phyloP scores from a whole-genome alignment of 2,888 invertebrate genomes.

The Hoplodrina ambigua region DNA sequence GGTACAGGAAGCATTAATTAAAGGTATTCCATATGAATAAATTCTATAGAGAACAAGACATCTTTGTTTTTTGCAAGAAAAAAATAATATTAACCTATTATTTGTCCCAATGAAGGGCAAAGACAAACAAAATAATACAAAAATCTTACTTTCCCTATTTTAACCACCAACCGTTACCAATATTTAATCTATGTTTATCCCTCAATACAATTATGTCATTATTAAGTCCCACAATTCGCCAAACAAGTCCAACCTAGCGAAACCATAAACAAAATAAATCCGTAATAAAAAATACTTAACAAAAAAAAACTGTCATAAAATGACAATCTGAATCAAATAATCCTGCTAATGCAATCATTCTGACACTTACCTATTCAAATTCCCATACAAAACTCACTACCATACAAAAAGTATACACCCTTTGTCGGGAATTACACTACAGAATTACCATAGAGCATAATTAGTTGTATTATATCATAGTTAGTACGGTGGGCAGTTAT shows the following conservation, averaged over 20 bases:
- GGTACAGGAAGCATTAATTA: neutral
- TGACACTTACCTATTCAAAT: constrained; percentile 80
- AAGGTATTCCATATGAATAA: neutral
- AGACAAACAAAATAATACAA: neutral
- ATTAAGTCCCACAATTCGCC: constrained; percentile 8
- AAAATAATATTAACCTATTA: too few species aligned
- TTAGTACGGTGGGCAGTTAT: constrained; percentile 85
- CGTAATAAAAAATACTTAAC: constrained; percentile 19
- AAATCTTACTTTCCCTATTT: neutral
- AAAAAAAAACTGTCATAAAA: constrained; percentile 67
- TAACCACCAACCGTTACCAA: constrained; percentile 28
- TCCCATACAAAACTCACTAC: constrained; percentile 77
- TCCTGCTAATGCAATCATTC: constrained; percentile 78
- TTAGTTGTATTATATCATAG: constrained; percentile 86
- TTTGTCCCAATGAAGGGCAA: too few species aligned
- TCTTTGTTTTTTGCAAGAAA: too few species aligned
- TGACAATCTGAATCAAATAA: constrained; percentile 72
- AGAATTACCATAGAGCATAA: constrained; percentile 88
- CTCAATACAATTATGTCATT: constrained; percentile 21
- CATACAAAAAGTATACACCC: constrained; percentile 82
- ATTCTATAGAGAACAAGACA: too few species aligned
- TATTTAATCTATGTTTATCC: constrained; percentile 4
- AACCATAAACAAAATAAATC: constrained; percentile 43
- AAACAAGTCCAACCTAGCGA: constrained; percentile 15
- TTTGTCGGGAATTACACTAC: constrained; percentile 73